A percentile compares a stretch with the other conserved stretches of the same genome.
phyloP scores from a whole-genome alignment of 2,888 invertebrate species.

The Xylota segnis region DNA sequence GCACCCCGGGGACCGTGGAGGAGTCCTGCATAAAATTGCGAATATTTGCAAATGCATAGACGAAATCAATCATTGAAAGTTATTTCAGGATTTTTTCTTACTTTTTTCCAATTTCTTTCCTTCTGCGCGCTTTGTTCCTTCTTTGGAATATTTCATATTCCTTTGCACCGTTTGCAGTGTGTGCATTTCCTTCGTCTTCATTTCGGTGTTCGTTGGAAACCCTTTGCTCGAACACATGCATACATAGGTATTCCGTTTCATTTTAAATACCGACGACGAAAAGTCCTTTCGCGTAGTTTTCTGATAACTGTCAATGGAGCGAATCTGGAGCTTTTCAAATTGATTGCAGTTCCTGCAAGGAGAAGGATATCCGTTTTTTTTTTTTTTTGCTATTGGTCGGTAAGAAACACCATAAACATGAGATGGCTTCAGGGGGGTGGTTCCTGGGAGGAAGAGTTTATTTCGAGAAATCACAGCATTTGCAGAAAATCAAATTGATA shows the following conservation, averaged over 20 bases:
- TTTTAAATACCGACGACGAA: neutral
- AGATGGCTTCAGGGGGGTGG: neutral
- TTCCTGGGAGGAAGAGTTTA: neutral
- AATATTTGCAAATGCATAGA: constrained; percentile 23
- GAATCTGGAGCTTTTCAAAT: neutral
- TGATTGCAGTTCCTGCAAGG: neutral
- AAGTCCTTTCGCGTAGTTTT: neutral
- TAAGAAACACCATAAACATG: neutral
- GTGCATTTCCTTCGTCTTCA: neutral
- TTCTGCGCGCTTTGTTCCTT: neutral
- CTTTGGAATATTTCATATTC: constrained; percentile 4
- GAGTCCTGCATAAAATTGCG: neutral
- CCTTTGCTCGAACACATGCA: no score
- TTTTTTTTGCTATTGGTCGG: neutral
- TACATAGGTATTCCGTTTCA: neutral
- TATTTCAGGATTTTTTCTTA: constrained; percentile 1
- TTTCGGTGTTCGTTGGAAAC: no score
- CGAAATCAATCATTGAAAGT: constrained; percentile 18
- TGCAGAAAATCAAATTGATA: neutral
- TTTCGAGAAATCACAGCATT: neutral
- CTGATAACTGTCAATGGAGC: neutral
- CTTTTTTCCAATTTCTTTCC: neutral
- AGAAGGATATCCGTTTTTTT: neutral
- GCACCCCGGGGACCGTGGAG: neutral
- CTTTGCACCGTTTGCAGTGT: neutral